A percentile compares a stretch with the other conserved stretches of the same genome.
These are phyloP conservation scores for Megaceryle maxima DNA, from an alignment of 2,113 vertebrate genomes.

Conservation along the genomic window DNA sequence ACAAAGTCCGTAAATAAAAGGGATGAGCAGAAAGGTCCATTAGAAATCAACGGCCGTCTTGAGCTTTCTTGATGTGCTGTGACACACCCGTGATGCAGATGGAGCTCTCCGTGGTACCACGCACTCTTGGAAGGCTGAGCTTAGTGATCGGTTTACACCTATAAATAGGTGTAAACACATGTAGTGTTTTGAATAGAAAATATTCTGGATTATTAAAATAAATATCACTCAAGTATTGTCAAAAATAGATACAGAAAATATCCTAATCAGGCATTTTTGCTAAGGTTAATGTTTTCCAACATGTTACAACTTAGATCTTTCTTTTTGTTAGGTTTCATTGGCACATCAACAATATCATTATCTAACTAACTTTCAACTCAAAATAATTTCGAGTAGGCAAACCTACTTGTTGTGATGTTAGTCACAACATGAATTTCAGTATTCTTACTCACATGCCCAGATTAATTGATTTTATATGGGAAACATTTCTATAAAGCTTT, in stretches of 20 bases:
- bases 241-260: neutral
- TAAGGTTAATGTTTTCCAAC: neutral
- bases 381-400: neutral
- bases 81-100: fast-evolving
- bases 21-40: neutral
- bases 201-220: neutral
- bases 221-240: neutral
- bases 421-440: neutral
- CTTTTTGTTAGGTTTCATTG: neutral
- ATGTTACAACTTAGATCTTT: neutral
- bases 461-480: neutral
- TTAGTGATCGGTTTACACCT: neutral
- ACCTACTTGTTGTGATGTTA: neutral
- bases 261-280: neutral
- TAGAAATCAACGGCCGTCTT: fast-evolving
- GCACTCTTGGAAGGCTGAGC: fast-evolving
- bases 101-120: constrained; percentile 33
- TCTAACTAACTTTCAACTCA: neutral
- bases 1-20: neutral
- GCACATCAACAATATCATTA: neutral
- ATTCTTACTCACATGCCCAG: neutral
- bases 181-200: neutral
- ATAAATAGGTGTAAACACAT: neutral
- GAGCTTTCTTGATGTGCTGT: fast-evolving
- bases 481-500: neutral